Percentiles rank a stretch among this genome's conserved stretches.
These are phyloP conservation scores for Drosophila tristis DNA, from an alignment of 1,140 invertebrate genomes.

Conservation along the genomic window DNA sequence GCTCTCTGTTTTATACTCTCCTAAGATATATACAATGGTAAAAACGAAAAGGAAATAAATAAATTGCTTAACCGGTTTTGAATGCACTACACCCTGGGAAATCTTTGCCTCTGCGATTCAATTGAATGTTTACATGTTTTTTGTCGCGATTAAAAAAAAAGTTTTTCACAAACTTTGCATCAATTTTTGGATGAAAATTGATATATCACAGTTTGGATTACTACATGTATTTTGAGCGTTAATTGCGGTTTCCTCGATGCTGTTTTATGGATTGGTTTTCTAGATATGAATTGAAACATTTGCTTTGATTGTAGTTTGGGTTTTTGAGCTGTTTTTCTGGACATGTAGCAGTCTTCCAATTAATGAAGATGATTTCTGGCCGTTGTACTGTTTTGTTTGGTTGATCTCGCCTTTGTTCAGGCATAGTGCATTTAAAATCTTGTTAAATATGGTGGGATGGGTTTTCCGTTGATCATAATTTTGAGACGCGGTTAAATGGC, in stretches of 20 bases:
- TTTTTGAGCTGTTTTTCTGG: constrained; percentile 17
- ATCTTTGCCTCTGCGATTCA: constrained; percentile 23
- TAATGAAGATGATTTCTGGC: constrained; percentile 52
- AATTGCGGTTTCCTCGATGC: constrained; percentile 7
- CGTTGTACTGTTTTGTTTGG: constrained; percentile 38
- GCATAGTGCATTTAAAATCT: constrained; percentile 81
- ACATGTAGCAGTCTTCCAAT: constrained; percentile 60
- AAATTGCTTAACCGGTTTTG: constrained; percentile 73
- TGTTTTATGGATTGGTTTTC: constrained; percentile 28
- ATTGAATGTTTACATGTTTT: constrained; percentile 5
- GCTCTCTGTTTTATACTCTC: constrained; percentile 25
- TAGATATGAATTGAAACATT: constrained; percentile 27
- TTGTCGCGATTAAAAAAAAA: constrained; percentile 32
- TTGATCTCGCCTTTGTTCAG: constrained; percentile 58
- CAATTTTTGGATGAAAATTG: constrained; percentile 1
- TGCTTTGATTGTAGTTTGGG: constrained; percentile 4
- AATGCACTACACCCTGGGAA: constrained; percentile 73
- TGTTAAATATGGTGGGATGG: constrained; percentile 61
- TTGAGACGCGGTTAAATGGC: constrained; percentile 57
- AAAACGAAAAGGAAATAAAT: constrained; percentile 49
- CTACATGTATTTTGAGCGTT: constrained; percentile 37
- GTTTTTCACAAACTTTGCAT: constrained; percentile 22
- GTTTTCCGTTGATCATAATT: constrained; percentile 58
- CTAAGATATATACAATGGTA: constrained; percentile 53
- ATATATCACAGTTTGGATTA: constrained; percentile 33